Evolutionary conservation across 2,797 vertebrate species (phyloP).

Genomic region (Syngnathus rostellatus): DNA sequence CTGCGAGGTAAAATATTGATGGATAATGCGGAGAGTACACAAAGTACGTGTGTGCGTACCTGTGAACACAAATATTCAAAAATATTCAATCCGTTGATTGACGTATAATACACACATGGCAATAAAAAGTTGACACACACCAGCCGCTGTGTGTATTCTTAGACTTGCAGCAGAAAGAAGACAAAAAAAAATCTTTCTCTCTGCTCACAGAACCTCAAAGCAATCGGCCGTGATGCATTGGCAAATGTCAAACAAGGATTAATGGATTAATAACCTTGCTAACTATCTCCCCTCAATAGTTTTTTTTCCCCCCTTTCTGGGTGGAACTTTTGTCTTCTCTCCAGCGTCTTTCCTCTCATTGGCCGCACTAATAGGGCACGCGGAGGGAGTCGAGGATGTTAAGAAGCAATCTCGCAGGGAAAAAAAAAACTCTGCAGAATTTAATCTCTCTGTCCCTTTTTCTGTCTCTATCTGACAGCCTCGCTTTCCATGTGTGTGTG

Average conservation of each 20-base stretch:
- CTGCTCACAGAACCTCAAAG: slow-evolving; percentile 12
- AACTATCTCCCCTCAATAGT: slow-evolving; percentile 59
- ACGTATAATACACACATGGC: background rate
- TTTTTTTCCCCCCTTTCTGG: slow-evolving; percentile 18
- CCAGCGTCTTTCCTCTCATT: slow-evolving; percentile 42
- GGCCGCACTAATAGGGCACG: slow-evolving; percentile 54
- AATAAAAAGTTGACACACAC: background rate
- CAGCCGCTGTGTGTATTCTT: background rate
- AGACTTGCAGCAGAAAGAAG: background rate
- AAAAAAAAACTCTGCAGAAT: slow-evolving; percentile 68
- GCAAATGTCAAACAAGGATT: slow-evolving; percentile 73
- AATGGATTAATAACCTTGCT: slow-evolving; percentile 73
- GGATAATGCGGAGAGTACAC: background rate
- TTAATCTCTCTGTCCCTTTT: slow-evolving; percentile 70
- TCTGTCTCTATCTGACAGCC: slow-evolving; percentile 67
- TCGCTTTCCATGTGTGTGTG: slow-evolving; percentile 25
- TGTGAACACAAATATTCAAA: too few relatives aligned
- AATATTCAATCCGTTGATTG: too few relatives aligned
- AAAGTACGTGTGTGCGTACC: background rate
- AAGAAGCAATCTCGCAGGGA: slow-evolving; percentile 68
- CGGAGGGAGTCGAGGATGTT: slow-evolving; percentile 60
- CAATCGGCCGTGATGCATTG: slow-evolving; percentile 63
- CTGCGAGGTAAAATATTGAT: slow-evolving; percentile 2
- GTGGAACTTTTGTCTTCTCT: slow-evolving; percentile 38
- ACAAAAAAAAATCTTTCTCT: background rate